Evolutionary conservation across 2,888 invertebrate genomes (phyloP), one percentile per base, ranked within the genome.

Genomic region (Chaitophorus viminalis): DNA sequence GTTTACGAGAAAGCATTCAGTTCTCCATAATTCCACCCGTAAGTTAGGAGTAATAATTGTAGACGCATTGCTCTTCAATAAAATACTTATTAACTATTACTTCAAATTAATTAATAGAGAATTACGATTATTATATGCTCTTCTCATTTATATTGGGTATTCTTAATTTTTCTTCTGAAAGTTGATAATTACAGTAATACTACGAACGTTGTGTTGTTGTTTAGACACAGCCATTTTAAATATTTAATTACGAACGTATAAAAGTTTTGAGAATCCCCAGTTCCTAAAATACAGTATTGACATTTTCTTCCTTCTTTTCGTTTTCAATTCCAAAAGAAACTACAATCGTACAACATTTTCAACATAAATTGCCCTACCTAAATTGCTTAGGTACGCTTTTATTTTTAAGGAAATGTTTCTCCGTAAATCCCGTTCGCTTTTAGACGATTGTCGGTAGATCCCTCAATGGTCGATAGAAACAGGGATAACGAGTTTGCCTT

Each of bases 1-100:
- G 33, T 79, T 65, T 65, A n/a, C n/a, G n/a, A 60, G 72, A 0
- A 65, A 33, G 79, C 36, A 3, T 79, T 79, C 33, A 79, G 77
- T n/a, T 17, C 14, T 29, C 36, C 60, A n/a, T 60, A 36, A 25
- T 2, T 36, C n/a, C 4, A 60, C n/a, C n/a, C 60, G n/a, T 60
- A 60, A 79, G 36, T 79, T n/a, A 17, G 36, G n/a, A 31, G 36
- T 79, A 36, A n/a, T n/a, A n/a, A 65, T 60, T 79, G 36, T 21
- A 60, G 65, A 79, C 9, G 8, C n/a, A 60, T 79, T 78, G 21
- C 60, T 60, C 25, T 60, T 60, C 21, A 60, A 0, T 65, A 46
- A 60, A 79, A 11, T 52, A 79, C n/a, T 36, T 79, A 36, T 21
- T 60, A 21, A 25, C 25, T 25, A 60, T 3, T 21, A 25, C 21